These are phyloP conservation scores for Oreochromis grahami DNA, from an alignment of 2,797 vertebrate genomes.

Conservation along the genomic window DNA sequence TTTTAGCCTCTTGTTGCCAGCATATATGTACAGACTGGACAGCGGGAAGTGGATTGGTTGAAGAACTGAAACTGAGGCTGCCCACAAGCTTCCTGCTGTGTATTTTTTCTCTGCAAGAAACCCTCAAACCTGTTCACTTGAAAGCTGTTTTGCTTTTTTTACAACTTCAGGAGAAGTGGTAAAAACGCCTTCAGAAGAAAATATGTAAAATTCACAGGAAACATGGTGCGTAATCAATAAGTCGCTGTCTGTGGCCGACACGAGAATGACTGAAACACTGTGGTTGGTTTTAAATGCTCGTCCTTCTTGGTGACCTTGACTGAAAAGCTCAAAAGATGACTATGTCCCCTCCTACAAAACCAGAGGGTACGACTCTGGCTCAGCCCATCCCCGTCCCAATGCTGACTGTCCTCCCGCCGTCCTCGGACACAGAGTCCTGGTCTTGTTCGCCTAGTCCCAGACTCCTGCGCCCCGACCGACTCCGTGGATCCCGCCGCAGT, in stretches of 20 bases:
- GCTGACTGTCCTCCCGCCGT: constrained; percentile 72
- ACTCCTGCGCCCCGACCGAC: constrained; percentile 21
- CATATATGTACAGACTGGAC: not conserved
- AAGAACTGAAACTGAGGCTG: not conserved
- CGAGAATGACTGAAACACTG: not conserved
- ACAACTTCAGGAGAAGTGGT: not conserved
- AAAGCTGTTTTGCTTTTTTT: not conserved
- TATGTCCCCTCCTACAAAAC: constrained; percentile 48
- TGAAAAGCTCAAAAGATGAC: constrained; percentile 35
- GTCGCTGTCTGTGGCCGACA: not conserved
- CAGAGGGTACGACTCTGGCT: constrained; percentile 30
- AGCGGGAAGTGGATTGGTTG: not conserved
- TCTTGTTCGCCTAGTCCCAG: constrained; percentile 76
- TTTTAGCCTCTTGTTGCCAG: not conserved
- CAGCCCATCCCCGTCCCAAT: constrained; percentile 64
- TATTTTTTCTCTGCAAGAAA: not conserved
- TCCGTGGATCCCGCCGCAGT: constrained; percentile 33
- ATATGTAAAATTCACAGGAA: not conserved
- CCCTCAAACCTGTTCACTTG: not conserved
- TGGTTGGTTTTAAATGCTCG: not conserved
- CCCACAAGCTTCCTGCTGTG: not conserved
- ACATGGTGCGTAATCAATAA: not conserved
- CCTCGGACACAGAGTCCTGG: constrained; percentile 78
- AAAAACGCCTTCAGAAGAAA: not conserved
- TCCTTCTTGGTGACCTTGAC: not conserved